Conservation (phyloP, 2,113 vertebrate genomes). For the Haemorhous mexicanus region DNA sequence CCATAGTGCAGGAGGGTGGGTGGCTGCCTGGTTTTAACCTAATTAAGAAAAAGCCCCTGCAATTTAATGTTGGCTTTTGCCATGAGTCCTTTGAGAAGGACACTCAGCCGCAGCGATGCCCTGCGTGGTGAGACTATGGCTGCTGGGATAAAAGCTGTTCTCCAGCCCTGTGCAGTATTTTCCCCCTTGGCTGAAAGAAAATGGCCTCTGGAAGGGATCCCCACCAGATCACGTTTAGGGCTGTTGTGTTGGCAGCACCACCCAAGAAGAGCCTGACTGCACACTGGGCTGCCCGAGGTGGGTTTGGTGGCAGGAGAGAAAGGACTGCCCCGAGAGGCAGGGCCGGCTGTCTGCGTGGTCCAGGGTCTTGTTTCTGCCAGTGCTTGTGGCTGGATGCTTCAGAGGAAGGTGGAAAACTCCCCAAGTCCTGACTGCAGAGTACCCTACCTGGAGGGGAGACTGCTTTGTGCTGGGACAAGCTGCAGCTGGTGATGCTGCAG, state of each 20-base stretch:
- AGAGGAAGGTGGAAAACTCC: constrained; percentile 56
- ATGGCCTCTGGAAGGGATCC: neutral
- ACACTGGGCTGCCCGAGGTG: accelerated
- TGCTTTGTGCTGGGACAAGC: neutral
- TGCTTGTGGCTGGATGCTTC: constrained; percentile 51
- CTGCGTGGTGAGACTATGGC: accelerated
- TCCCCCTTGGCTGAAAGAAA: neutral
- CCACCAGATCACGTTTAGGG: neutral
- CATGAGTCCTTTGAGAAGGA: neutral
- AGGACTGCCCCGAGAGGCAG: neutral
- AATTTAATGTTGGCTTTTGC: neutral
- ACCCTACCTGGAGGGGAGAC: neutral
- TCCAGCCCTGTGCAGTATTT: neutral
- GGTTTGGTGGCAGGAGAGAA: neutral
- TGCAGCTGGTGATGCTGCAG: neutral
- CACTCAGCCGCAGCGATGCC: neutral
- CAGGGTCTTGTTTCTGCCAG: constrained; percentile 19
- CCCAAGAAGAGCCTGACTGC: neutral
- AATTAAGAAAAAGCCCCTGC: neutral
- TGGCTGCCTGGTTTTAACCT: neutral
- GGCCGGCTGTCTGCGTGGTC: neutral
- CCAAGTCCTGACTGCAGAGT: neutral
- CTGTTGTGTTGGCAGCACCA: neutral
- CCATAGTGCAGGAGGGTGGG: neutral
- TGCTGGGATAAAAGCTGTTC: neutral